Percentiles rank a stretch among this genome's conserved stretches.
phyloP scores from a whole-genome alignment of 2,888 invertebrate species.

The Bugula neritina region DNA sequence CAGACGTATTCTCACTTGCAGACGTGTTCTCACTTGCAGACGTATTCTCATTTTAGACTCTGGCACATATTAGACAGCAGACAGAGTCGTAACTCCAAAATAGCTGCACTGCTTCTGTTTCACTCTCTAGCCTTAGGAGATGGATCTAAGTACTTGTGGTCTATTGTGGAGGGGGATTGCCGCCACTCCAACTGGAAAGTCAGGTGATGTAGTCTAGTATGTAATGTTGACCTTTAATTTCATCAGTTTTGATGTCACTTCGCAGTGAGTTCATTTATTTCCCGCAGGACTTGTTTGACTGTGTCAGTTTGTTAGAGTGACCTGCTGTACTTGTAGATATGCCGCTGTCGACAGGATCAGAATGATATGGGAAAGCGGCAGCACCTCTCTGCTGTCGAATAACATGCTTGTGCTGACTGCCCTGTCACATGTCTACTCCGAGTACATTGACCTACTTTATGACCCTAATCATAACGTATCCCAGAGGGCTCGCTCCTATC shows the following conservation, averaged over 20 bases:
- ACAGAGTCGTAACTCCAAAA: constrained; percentile 87
- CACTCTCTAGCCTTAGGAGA: constrained; percentile 90
- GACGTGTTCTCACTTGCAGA: too few species aligned
- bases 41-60: too few species aligned
- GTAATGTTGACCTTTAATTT: background rate
- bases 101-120: constrained; percentile 82
- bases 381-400: constrained; percentile 65
- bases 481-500: constrained; percentile 81
- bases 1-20: too few species aligned
- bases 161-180: constrained; percentile 88
- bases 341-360: constrained; percentile 21
- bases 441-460: constrained; percentile 89
- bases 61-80: constrained; percentile 89
- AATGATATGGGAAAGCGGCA: constrained; percentile 23
- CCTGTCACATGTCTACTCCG: constrained; percentile 91
- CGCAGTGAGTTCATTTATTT: background rate
- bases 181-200: constrained; percentile 80
- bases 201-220: constrained; percentile 57
- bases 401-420: constrained; percentile 77
- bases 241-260: background rate
- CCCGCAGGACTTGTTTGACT: background rate
- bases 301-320: too few species aligned
- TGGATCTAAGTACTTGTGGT: constrained; percentile 92
- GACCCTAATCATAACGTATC: constrained; percentile 91
- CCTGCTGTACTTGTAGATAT: constrained; percentile 1